Conservation (phyloP, 2,888 invertebrate species). For the Macrophya alboannulata region DNA sequence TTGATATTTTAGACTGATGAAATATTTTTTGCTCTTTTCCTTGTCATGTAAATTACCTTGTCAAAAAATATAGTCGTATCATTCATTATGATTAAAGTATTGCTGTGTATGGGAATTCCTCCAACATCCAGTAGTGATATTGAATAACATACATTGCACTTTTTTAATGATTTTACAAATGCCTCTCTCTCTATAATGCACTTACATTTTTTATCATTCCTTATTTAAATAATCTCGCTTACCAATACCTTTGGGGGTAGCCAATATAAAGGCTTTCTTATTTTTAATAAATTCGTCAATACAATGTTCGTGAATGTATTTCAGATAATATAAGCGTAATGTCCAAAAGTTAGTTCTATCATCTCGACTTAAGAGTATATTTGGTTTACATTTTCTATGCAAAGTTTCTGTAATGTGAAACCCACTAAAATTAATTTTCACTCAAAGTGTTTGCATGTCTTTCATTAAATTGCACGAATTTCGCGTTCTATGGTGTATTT, state of each 20-base stretch:
- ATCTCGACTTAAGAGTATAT: neutral
- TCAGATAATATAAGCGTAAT: neutral
- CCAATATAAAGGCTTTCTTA: neutral
- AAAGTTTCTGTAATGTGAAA: neutral
- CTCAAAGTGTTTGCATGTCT: conserved; percentile 3
- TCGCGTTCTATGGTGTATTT: neutral
- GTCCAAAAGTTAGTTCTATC: neutral
- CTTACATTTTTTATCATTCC: neutral
- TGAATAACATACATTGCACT: neutral
- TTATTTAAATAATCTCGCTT: neutral
- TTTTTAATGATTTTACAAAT: neutral
- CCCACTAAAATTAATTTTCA: neutral
- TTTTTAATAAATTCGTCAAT: neutral
- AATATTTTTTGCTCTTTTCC: conserved; percentile 7
- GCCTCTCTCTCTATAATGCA: neutral
- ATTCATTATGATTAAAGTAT: conserved; percentile 15
- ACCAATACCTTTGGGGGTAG: neutral
- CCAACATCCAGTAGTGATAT: neutral
- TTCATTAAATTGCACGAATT: conserved; percentile 3
- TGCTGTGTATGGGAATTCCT: neutral
- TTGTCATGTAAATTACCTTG: conserved; percentile 17
- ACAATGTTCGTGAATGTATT: neutral
- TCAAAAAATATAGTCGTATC: conserved; percentile 27
- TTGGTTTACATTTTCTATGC: neutral
- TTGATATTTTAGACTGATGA: neutral